Evolutionary conservation across 2,113 vertebrate species (phyloP), one percentile per base, ranked within the genome.

Genomic region (Microtus oregoni): DNA sequence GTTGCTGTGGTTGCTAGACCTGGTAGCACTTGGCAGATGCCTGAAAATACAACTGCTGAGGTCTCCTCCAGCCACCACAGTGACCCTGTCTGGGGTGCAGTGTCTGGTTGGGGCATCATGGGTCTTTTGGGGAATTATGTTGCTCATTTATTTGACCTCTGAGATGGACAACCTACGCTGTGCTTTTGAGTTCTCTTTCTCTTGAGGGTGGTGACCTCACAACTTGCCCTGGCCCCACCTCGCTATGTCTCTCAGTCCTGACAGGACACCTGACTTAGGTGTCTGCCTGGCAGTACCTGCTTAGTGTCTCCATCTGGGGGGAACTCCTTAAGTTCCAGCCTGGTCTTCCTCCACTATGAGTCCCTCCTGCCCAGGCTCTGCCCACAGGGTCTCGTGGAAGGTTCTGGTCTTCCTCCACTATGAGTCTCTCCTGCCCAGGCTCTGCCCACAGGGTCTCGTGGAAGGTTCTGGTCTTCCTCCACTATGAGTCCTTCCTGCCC

Each of bases 51-150:
- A 86, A 22, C 35, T 72, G 15, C 28, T 67, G 14, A 76, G 75
- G 85, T 15, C 50, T 38, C 19, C 50, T 4, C 52, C 0, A 63
- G 5, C 10, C 11, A 38, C 72, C 15, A 0, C 1, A 67, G 9
- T 41, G 12, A 32, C 67, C 75, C 28, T 35, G 70, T 30, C 32
- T 9, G 11, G n/a, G 73, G 13, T 7, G 0, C 28, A 44, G 26
- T 32, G 24, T 9, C 41, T 20, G 41, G 35, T 22, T 35, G 20
- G 15, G 24, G 30, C 28, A 82, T 55, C 50, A 63, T 12, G 28
- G 83, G 41, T 70, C 73, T 78, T 91, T 30, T 4, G n/a, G 55
- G 41, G n/a, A 52, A 77, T 38, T 73, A 72, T 52, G 63, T 24
- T 5, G 22, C 26, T 32, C 0, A 0, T 22, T 32, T 17, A 6